Evolutionary conservation across 1,140 invertebrate genomes (phyloP).

Genomic region (Oncopodura yosiiana): DNA sequence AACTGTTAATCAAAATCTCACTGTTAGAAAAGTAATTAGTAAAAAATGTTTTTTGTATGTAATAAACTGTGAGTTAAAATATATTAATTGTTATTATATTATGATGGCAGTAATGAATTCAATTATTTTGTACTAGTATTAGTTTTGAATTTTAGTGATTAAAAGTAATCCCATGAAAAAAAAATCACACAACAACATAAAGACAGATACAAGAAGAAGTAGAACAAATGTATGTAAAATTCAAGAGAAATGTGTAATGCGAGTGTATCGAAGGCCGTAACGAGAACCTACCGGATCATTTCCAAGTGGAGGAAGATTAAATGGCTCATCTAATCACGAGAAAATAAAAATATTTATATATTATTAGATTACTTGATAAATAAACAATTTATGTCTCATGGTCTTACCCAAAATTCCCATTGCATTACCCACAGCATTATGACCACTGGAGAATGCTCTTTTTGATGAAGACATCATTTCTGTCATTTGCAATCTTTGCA

Average conservation of each 20-base stretch:
- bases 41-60: no score
- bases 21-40: no score
- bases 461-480: constrained; percentile 24
- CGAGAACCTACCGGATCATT: constrained; percentile 32
- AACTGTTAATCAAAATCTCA: neutral
- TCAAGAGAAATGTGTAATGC: constrained; percentile 29
- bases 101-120: neutral
- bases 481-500: constrained; percentile 30
- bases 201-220: no score
- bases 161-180: neutral
- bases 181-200: neutral
- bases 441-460: constrained; percentile 26
- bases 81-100: neutral
- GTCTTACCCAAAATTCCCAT: no score
- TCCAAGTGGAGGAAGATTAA: constrained; percentile 32
- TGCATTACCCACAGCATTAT: constrained; percentile 28
- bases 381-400: no score
- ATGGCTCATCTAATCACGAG: constrained; percentile 27
- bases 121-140: no score
- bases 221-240: constrained; percentile 3
- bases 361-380: no score
- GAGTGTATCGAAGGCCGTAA: constrained; percentile 29
- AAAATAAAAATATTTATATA: no score
- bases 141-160: neutral
- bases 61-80: no score